These are phyloP conservation scores for Eupsittula cactorum DNA, from an alignment of 2,113 vertebrate genomes.

Conservation along the genomic window DNA sequence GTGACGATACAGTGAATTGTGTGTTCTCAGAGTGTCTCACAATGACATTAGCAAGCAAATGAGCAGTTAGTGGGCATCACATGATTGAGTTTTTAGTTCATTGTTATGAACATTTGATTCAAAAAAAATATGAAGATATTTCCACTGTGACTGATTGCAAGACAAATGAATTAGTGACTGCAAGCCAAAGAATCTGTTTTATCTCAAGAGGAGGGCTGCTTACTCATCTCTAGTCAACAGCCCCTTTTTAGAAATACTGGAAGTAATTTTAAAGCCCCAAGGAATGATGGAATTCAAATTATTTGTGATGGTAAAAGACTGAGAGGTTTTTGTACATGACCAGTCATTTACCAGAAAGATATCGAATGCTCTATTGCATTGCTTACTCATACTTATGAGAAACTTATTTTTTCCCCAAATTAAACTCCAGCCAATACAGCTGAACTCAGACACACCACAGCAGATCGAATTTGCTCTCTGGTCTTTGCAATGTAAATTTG, in stretches of 20 bases:
- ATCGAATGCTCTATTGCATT: not conserved
- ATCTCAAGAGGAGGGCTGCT: not conserved
- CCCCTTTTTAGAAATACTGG: not conserved
- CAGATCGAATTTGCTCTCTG: not conserved
- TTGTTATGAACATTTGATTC: not conserved
- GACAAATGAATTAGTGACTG: not conserved
- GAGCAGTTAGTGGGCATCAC: not conserved
- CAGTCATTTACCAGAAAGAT: conserved; percentile 20
- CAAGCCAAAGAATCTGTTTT: not conserved
- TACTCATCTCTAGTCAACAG: conserved; percentile 2
- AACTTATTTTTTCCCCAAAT: not conserved
- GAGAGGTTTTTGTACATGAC: not conserved
- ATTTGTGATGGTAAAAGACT: not conserved
- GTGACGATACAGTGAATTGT: not conserved
- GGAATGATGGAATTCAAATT: not conserved
- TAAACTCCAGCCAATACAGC: not conserved
- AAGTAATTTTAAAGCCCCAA: conserved; percentile 11
- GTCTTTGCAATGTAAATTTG: not conserved
- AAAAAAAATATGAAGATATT: not conserved
- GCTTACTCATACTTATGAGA: not conserved
- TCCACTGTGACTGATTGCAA: not conserved
- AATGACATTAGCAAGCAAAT: not conserved
- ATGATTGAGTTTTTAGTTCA: not conserved
- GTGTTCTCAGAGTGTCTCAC: not conserved
- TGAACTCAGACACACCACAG: not conserved